Percentiles rank a stretch among this genome's conserved stretches.
These are phyloP conservation scores for Phocoena phocoena DNA, from an alignment of 2,113 vertebrate genomes.

Conservation along the genomic window DNA sequence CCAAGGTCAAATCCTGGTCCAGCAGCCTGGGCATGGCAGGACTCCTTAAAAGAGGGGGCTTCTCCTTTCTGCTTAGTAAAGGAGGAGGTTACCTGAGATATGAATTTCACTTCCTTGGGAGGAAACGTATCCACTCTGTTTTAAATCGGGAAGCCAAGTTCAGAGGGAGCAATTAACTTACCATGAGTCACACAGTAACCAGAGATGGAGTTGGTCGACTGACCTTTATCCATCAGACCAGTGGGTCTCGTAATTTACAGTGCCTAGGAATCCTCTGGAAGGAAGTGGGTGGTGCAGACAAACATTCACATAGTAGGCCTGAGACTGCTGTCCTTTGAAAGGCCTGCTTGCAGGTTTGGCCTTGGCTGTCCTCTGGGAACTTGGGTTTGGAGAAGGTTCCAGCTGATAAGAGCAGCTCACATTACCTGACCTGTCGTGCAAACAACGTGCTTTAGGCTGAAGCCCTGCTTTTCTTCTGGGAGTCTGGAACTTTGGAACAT, in stretches of 20 bases:
- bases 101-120: background rate
- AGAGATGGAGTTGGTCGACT: background rate
- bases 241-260: background rate
- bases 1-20: background rate
- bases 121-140: too few species aligned
- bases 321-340: background rate
- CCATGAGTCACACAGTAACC: background rate
- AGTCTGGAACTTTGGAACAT: background rate
- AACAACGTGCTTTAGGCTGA: accelerated
- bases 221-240: background rate
- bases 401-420: background rate
- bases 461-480: background rate
- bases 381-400: accelerated
- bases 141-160: background rate
- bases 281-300: background rate
- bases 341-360: accelerated
- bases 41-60: background rate
- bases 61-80: background rate
- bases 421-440: too few species aligned
- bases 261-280: background rate
- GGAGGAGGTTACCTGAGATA: background rate
- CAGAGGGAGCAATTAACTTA: background rate
- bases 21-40: background rate
- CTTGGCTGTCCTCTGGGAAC: background rate
- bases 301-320: background rate